Conservation (phyloP, 2,797 vertebrate genomes). For the Epinephelus malabaricus region DNA sequence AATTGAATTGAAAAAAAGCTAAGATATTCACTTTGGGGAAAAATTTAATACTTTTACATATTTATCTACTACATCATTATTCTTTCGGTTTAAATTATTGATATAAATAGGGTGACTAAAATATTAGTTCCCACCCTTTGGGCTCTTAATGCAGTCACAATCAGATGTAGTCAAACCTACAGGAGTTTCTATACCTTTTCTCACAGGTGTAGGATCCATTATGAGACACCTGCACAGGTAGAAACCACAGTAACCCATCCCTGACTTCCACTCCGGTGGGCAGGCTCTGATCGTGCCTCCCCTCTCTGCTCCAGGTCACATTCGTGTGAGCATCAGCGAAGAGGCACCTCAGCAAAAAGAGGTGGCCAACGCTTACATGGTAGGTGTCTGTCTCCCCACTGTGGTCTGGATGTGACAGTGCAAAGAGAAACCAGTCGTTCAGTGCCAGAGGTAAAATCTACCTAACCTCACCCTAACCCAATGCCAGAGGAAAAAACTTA, state of each 20-base stretch:
- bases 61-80: no score
- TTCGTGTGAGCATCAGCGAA: background rate
- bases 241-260: constrained; percentile 73
- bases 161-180: background rate
- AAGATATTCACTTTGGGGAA: no score
- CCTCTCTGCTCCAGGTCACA: constrained; percentile 72
- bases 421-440: constrained; percentile 2
- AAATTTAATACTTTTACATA: no score
- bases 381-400: constrained; percentile 40
- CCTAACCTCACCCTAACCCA: no score
- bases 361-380: constrained; percentile 62
- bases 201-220: constrained; percentile 79
- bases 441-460: background rate
- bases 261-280: constrained; percentile 65
- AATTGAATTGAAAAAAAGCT: no score
- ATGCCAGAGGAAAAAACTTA: background rate
- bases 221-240: constrained; percentile 74
- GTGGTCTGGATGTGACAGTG: constrained; percentile 55
- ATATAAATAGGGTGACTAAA: no score
- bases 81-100: no score
- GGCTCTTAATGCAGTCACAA: background rate
- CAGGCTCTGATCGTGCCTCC: constrained; percentile 2
- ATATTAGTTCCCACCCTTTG: background rate
- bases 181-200: constrained; percentile 65
- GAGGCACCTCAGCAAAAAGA: constrained; percentile 71